These are phyloP conservation scores for Caerostris darwini DNA, from an alignment of 1,140 invertebrate species.

Conservation along the genomic window DNA sequence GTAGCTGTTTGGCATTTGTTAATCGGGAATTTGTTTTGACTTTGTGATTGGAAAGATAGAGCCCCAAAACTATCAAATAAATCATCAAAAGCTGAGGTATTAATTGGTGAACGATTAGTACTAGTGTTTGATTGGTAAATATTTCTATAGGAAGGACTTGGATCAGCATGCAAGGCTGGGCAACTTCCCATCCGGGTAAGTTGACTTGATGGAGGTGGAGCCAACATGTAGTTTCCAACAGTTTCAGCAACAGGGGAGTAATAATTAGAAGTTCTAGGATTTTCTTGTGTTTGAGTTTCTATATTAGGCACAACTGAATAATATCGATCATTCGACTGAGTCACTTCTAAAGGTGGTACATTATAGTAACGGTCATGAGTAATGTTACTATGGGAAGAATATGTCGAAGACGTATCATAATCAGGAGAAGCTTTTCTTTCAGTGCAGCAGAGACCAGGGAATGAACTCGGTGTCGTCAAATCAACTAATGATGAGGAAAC, in stretches of 20 bases:
- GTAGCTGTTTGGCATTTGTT: constrained; percentile 54
- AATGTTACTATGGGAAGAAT: background rate
- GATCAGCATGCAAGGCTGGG: constrained; percentile 50
- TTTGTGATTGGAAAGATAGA: constrained; percentile 25
- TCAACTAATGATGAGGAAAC: constrained; percentile 70
- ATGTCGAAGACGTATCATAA: constrained; percentile 74
- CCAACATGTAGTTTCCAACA: background rate
- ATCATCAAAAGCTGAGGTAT: constrained; percentile 51
- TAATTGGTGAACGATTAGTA: background rate
- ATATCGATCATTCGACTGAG: constrained; percentile 54
- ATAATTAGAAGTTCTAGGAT: constrained; percentile 42
- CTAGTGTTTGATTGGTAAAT: constrained; percentile 34
- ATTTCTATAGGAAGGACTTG: background rate
- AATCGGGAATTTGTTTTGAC: constrained; percentile 39
- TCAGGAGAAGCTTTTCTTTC: constrained; percentile 59
- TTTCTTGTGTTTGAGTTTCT: constrained; percentile 8
- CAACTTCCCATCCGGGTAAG: constrained; percentile 72
- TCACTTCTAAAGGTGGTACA: constrained; percentile 57
- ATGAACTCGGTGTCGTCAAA: constrained; percentile 43
- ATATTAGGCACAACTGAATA: constrained; percentile 73
- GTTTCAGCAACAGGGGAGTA: constrained; percentile 76
- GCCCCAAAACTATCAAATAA: constrained; percentile 54
- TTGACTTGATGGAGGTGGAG: background rate
- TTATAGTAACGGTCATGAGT: constrained; percentile 72
- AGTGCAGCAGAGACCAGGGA: constrained; percentile 31